Percentiles rank a stretch among this genome's conserved stretches.
These are phyloP conservation scores for Gila robusta DNA, from an alignment of 2,797 vertebrate genomes.

Conservation along the genomic window DNA sequence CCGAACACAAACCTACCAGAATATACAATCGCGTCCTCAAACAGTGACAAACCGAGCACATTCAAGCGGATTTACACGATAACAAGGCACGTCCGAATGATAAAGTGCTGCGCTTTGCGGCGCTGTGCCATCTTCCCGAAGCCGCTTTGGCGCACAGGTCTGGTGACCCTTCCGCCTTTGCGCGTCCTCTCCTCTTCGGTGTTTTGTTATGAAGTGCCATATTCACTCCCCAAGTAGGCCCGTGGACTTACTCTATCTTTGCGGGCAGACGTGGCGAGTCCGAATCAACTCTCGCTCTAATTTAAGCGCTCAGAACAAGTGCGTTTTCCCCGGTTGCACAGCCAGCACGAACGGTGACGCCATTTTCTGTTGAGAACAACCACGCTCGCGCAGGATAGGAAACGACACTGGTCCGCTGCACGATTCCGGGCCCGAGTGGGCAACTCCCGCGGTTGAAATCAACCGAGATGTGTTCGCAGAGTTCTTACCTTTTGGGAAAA, in stretches of 20 bases:
- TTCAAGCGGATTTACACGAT: slow-evolving; percentile 22
- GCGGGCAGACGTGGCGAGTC: neutral
- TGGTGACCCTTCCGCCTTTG: slow-evolving; percentile 89
- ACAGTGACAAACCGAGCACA: neutral
- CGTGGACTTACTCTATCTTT: neutral
- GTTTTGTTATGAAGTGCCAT: slow-evolving; percentile 47
- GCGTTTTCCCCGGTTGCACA: slow-evolving; percentile 79
- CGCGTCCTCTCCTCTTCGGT: slow-evolving; percentile 78
- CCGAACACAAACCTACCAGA: neutral
- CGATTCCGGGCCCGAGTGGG: slow-evolving; percentile 72
- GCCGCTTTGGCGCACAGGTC: slow-evolving; percentile 81
- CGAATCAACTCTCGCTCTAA: slow-evolving; percentile 52
- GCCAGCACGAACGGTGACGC: slow-evolving; percentile 81
- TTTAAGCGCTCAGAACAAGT: slow-evolving; percentile 75
- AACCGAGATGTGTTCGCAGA: neutral
- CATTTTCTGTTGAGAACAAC: slow-evolving; percentile 83
- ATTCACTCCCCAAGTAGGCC: slow-evolving; percentile 14
- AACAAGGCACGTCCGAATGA: slow-evolving; percentile 64
- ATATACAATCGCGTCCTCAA: slow-evolving; percentile 12
- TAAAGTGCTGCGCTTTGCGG: slow-evolving; percentile 83
- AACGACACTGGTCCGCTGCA: slow-evolving; percentile 61
- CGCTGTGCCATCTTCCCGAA: slow-evolving; percentile 78
- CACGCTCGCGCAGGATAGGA: slow-evolving; percentile 73
- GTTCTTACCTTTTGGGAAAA: slow-evolving; percentile 55
- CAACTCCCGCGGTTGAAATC: slow-evolving; percentile 40